Evolutionary conservation across 2,113 vertebrate species (phyloP), one percentile per base, ranked within the genome.

Genomic region (Chlorodrepanis virens): DNA sequence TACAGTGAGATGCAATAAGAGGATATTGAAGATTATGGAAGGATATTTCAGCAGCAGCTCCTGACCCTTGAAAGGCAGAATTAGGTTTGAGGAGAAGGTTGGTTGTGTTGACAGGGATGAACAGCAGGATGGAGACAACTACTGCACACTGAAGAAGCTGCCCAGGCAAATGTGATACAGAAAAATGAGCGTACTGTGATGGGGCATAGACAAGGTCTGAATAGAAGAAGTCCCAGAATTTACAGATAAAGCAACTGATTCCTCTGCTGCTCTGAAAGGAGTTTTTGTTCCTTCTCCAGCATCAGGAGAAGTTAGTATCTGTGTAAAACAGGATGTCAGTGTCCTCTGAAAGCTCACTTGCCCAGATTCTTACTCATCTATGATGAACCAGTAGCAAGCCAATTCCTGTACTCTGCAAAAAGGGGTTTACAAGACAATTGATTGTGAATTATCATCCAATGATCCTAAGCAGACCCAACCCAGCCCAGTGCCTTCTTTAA

Each of bases 31-130:
- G 29, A 88, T 74, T 57, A 77, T 47, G 56, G 72, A 53, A 70
- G 64, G 47, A 29, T 63, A 74, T 75, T 81, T 42, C 83, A 91
- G 83, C 50, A 77, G 80, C 82, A 94, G 75, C 45, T 88, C 63
- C 71, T 59, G 59, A 86, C 24, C n/a, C 64, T n/a, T 37, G 47
- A 86, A 86, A 93, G 54, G 42, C 64, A 83, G 60, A 90, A 63
- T 22, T 28, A 31, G 35, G 21, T 44, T 40, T 47, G 8, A 92
- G 37, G 21, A 95, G 65, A 75, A 60, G 50, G 65, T 19, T 44
- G 54, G 25, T 75, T 84, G 67, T 29, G 39, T 22, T 81, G 76
- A 44, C n/a, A 5, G 2, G 25, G 42, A 85, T 42, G 49, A 33
- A 14, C 13, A 37, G 63, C n/a, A 90, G 27, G 80, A 92, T 6